These are phyloP conservation scores for Noturus placidus DNA, from an alignment of 2,113 vertebrate genomes.

Conservation along the genomic window DNA sequence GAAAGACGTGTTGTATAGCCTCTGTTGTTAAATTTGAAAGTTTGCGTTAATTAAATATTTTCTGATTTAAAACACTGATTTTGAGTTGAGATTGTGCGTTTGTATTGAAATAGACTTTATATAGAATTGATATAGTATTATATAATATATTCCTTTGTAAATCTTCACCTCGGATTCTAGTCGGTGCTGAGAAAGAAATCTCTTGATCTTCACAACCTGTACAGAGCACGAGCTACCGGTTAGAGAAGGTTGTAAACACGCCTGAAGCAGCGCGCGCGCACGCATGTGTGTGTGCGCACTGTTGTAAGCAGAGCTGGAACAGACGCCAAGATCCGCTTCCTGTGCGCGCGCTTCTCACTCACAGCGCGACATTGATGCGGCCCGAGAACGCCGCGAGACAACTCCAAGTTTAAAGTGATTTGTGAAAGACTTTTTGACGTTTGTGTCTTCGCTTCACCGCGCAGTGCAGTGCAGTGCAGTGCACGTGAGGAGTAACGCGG, in stretches of 20 bases:
- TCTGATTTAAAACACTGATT: background rate
- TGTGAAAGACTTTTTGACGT: background rate
- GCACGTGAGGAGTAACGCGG: background rate
- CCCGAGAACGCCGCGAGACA: background rate
- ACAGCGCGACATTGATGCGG: constrained; percentile 11
- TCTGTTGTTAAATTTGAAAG: background rate
- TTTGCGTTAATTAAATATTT: background rate
- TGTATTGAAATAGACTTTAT: background rate
- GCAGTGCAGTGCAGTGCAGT: background rate
- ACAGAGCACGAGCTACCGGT: background rate
- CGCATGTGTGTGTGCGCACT: background rate
- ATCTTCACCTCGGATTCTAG: background rate
- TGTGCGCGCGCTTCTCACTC: constrained; percentile 37
- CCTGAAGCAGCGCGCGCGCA: background rate
- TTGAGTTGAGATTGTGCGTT: background rate
- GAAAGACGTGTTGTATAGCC: background rate
- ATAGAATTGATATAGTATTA: too few relatives aligned
- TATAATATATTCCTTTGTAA: background rate
- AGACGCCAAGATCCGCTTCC: constrained; percentile 33
- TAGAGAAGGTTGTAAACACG: background rate
- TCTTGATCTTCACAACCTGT: background rate
- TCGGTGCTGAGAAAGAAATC: background rate
- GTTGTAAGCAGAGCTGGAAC: background rate
- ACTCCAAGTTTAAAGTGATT: background rate
- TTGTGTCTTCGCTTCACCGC: background rate